phyloP scores from a whole-genome alignment of 2,113 vertebrate genomes.

The Muntiacus reevesi region DNA sequence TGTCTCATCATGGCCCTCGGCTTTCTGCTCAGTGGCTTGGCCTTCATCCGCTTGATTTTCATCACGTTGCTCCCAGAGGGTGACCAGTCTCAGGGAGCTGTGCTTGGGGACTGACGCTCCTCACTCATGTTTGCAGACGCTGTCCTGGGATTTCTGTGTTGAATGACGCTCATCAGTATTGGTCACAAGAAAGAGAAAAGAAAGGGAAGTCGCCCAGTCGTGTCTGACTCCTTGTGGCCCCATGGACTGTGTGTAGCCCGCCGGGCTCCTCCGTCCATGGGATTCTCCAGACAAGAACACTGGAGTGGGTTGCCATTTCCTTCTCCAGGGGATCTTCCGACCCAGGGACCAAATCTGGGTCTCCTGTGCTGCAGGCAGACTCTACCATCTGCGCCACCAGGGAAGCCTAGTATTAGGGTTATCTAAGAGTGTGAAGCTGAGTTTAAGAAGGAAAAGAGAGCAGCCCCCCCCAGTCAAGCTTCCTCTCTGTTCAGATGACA shows the following conservation, averaged over 20 bases:
- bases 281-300: too few relatives aligned
- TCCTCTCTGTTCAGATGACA: neutral
- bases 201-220: neutral
- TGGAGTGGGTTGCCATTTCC: too few relatives aligned
- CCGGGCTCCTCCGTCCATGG: too few relatives aligned
- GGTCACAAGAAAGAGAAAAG: neutral
- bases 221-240: neutral
- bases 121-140: neutral
- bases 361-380: too few relatives aligned
- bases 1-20: neutral
- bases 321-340: too few relatives aligned
- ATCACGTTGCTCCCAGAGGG: accelerated
- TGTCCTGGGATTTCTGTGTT: neutral
- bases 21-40: neutral
- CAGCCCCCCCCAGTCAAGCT: neutral
- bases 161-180: too few relatives aligned
- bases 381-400: too few relatives aligned
- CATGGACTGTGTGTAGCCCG: too few relatives aligned
- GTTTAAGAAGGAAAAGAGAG: neutral
- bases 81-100: neutral
- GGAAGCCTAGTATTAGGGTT: too few relatives aligned
- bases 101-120: neutral
- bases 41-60: neutral
- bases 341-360: too few relatives aligned
- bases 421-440: neutral